Conservation (phyloP, 23 tunicate genomes). For the Phallusia fumigata region DNA sequence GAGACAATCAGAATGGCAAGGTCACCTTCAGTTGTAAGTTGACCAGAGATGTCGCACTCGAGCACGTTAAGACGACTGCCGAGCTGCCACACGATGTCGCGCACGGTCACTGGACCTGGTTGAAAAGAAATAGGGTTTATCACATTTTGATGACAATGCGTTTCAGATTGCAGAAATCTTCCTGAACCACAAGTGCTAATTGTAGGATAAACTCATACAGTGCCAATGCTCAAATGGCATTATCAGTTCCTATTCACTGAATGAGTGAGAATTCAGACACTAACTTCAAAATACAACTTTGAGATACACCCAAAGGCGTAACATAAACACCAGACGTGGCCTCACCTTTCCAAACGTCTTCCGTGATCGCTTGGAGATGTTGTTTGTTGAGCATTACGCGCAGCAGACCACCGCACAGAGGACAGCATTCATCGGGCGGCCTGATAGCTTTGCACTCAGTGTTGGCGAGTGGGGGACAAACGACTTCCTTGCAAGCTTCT, state of each 20-base stretch:
- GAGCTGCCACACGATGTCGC: slow-evolving; percentile 49
- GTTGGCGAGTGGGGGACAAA: slow-evolving; percentile 47
- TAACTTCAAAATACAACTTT: no score
- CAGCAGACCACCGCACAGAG: slow-evolving; percentile 70
- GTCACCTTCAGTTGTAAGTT: slow-evolving; percentile 74
- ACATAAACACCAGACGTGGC: no score
- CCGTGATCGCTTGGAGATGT: slow-evolving; percentile 28
- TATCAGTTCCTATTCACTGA: no score
- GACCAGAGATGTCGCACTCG: slow-evolving; percentile 70
- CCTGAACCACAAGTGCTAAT: no score
- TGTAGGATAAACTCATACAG: no score
- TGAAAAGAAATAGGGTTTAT: no score
- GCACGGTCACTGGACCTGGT: slow-evolving; percentile 76
- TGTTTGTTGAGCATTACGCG: slow-evolving; percentile 40
- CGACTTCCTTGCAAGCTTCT: slow-evolving; percentile 34
- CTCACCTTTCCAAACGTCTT: slow-evolving; percentile 56
- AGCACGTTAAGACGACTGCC: slow-evolving; percentile 51
- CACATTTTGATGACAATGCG: no score
- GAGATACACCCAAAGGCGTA: background rate
- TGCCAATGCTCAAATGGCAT: no score
- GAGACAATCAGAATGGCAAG: slow-evolving; percentile 50
- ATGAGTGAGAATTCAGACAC: no score
- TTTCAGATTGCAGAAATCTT: no score
- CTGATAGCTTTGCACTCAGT: slow-evolving; percentile 37
- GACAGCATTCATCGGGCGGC: slow-evolving; percentile 92